Conservation (phyloP, 1,140 invertebrate genomes). For the Coptotermes formosanus region DNA sequence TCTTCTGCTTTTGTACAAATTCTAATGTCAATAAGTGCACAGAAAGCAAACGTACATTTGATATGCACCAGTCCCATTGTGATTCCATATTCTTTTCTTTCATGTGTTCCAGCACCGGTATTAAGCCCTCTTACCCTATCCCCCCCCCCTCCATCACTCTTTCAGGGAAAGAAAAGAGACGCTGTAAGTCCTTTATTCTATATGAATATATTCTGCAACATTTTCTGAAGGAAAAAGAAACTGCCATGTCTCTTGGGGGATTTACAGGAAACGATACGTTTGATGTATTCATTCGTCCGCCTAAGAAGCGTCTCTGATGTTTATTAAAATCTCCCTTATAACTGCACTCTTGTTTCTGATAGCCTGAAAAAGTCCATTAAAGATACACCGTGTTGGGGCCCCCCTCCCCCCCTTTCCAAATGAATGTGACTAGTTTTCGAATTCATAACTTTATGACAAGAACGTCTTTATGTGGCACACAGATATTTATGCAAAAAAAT, state of each 20-base stretch:
- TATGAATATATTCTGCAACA: not conserved
- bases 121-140: not conserved
- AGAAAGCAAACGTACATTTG: conserved; percentile 21
- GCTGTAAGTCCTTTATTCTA: not conserved
- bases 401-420: not conserved
- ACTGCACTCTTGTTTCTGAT: not conserved
- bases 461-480: not conserved
- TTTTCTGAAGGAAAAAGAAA: conserved; percentile 1
- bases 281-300: conserved; percentile 5
- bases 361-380: not conserved
- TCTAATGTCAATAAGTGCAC: conserved; percentile 20
- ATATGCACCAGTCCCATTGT: conserved; percentile 25
- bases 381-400: too few relatives aligned
- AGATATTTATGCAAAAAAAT: not conserved
- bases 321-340: not conserved
- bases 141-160: not conserved
- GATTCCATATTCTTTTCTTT: not conserved
- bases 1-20: not conserved
- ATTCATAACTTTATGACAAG: not conserved
- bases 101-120: not conserved
- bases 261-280: not conserved
- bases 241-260: not conserved
- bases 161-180: not conserved
- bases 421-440: not conserved
- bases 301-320: not conserved